phyloP scores from a whole-genome alignment of 2,888 invertebrate species.

The Drosophila nr. medialis region DNA sequence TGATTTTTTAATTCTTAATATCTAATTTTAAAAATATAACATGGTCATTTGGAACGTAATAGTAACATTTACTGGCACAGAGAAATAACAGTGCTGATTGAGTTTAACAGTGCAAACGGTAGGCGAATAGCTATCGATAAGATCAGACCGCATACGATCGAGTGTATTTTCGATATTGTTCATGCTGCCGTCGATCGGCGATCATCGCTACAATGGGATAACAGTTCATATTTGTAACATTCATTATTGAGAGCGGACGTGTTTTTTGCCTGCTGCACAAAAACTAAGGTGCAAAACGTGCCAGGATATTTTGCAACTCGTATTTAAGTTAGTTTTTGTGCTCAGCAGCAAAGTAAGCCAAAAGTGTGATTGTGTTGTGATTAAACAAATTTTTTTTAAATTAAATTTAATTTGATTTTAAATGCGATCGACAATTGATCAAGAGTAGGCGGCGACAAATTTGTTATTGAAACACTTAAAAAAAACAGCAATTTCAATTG shows the following conservation, averaged over 20 bases:
- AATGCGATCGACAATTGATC: conserved; percentile 3
- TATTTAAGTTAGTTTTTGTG: conserved; percentile 46
- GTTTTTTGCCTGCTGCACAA: conserved; percentile 58
- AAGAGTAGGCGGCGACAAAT: conserved; percentile 42
- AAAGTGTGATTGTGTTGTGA: conserved; percentile 51
- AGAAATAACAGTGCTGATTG: not conserved
- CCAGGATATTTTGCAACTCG: conserved; percentile 58
- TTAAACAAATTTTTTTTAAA: conserved; percentile 11
- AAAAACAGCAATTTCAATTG: conserved; percentile 29
- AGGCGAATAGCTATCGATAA: conserved; percentile 8
- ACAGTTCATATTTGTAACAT: conserved; percentile 57
- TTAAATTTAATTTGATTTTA: conserved; percentile 8
- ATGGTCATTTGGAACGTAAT: not conserved
- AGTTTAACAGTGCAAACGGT: conserved; percentile 10
- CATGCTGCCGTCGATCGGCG: conserved; percentile 3
- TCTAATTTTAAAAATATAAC: not conserved
- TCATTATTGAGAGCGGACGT: conserved; percentile 58
- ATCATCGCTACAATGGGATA: conserved; percentile 27
- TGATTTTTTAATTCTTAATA: not conserved
- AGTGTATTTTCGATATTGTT: conserved; percentile 20
- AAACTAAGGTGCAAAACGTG: conserved; percentile 58
- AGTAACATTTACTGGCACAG: not conserved
- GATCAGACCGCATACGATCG: conserved; percentile 5
- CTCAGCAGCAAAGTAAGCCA: conserved; percentile 51
- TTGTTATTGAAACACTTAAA: conserved; percentile 36